These are phyloP conservation scores for Naja naja DNA, from an alignment of 2,113 vertebrate genomes.

Conservation along the genomic window DNA sequence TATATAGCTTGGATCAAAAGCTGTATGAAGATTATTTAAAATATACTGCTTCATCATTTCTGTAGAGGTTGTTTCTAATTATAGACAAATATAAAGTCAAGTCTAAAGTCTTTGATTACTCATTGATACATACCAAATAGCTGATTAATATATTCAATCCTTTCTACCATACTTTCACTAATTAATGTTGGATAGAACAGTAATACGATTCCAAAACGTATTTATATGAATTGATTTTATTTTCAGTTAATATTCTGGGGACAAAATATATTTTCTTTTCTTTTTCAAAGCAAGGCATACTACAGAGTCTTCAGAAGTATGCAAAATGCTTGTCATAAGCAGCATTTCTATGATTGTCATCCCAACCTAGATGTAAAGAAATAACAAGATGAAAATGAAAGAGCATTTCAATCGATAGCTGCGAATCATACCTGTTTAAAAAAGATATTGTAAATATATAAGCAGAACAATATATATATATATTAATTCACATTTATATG, in stretches of 20 bases:
- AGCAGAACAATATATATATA: conserved; percentile 3
- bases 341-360: conserved; percentile 23
- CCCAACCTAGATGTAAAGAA: background rate
- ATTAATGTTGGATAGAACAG: background rate
- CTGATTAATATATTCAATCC: background rate
- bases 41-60: background rate
- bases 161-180: background rate
- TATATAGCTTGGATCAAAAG: background rate
- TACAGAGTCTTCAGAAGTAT: background rate
- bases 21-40: background rate
- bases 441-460: conserved; percentile 30
- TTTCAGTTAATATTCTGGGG: conserved; percentile 5
- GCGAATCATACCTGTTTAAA: conserved; percentile 1
- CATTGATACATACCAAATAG: background rate
- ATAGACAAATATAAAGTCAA: background rate
- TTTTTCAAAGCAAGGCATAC: conserved; percentile 14
- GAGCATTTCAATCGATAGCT: conserved; percentile 11
- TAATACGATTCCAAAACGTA: background rate
- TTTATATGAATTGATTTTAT: conserved; percentile 8
- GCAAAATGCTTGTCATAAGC: conserved; percentile 21
- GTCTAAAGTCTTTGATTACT: background rate
- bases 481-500: too few relatives aligned
- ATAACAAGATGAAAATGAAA: conserved; percentile 22
- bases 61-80: background rate
- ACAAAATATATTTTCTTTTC: conserved; percentile 16